Percentiles rank a stretch among this genome's conserved stretches.
These are phyloP conservation scores for Nomada fabriciana DNA, from an alignment of 2,888 invertebrate genomes.

Conservation along the genomic window DNA sequence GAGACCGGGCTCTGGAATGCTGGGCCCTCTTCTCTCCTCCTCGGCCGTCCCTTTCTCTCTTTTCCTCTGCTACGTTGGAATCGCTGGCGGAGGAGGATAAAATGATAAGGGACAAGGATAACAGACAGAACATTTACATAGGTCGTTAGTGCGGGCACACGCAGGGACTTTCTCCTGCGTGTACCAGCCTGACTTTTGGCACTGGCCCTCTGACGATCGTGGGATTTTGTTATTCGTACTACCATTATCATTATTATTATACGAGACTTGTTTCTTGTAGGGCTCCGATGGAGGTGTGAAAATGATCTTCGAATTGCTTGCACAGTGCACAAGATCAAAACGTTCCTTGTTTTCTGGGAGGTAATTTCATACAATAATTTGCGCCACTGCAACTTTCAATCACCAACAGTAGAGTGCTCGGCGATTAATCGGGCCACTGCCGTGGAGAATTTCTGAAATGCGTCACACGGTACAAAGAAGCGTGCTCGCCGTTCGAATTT, in stretches of 20 bases:
- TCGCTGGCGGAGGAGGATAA: slow-evolving; percentile 71
- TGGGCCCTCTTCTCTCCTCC: slow-evolving; percentile 62
- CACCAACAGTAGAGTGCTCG: no score
- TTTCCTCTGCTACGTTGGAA: slow-evolving; percentile 58
- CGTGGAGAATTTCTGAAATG: no score
- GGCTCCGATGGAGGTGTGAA: no score
- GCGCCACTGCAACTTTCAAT: no score
- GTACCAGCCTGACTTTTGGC: slow-evolving; percentile 51
- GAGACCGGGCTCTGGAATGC: slow-evolving; percentile 83
- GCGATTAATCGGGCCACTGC: no score
- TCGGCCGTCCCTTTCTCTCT: slow-evolving; percentile 54
- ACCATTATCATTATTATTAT: background rate
- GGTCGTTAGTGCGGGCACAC: slow-evolving; percentile 80
- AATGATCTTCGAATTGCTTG: no score
- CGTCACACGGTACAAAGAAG: background rate
- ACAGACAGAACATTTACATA: slow-evolving; percentile 82
- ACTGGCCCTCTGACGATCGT: slow-evolving; percentile 51
- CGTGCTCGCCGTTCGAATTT: background rate
- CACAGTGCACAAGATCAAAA: no score
- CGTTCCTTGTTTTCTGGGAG: no score
- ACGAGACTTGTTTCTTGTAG: background rate
- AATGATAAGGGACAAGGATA: slow-evolving; percentile 83
- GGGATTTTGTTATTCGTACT: slow-evolving; percentile 38
- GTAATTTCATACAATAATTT: no score
- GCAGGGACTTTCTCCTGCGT: slow-evolving; percentile 57